A percentile compares a stretch with the other conserved stretches of the same genome.
Conservation (phyloP, 2,888 invertebrate genomes). For the Panzeria rudis region DNA sequence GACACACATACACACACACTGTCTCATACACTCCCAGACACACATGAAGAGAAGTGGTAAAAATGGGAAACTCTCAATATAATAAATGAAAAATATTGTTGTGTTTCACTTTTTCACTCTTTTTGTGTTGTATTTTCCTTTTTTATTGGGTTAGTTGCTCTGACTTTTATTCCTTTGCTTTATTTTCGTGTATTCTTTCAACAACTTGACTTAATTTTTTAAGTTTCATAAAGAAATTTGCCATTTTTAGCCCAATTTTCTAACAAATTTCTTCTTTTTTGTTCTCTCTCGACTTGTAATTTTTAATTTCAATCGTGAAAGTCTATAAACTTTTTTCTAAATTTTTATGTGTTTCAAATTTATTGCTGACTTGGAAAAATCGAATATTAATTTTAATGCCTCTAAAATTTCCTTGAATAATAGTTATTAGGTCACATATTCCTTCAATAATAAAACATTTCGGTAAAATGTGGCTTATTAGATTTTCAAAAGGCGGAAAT, state of each 20-base stretch:
- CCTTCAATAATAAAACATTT: not conserved
- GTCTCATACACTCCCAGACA: not conserved
- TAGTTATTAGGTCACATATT: not conserved
- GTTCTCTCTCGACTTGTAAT: conserved; percentile 11
- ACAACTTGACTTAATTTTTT: conserved; percentile 34
- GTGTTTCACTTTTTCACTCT: conserved; percentile 13
- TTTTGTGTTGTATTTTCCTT: conserved; percentile 24
- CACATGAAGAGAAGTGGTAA: conserved; percentile 8
- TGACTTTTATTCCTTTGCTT: conserved; percentile 14
- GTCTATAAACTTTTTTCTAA: conserved; percentile 32
- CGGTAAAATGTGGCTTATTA: conserved; percentile 35
- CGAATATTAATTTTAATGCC: conserved; percentile 8
- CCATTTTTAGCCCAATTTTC: conserved; percentile 5
- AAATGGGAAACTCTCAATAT: conserved; percentile 19
- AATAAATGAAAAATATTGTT: conserved; percentile 37
- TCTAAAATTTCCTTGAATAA: conserved; percentile 52
- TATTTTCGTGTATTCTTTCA: conserved; percentile 25
- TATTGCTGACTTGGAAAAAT: conserved; percentile 3
- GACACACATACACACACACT: conserved; percentile 48
- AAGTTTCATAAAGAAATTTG: conserved; percentile 10
- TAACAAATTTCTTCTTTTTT: not conserved
- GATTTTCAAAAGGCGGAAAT: conserved; percentile 77
- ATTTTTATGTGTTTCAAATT: conserved; percentile 21
- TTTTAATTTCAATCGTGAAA: conserved; percentile 11
- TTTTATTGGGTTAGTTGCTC: conserved; percentile 19